These are phyloP conservation scores for Moxostoma hubbsi DNA, from an alignment of 2,797 vertebrate genomes.

Conservation along the genomic window DNA sequence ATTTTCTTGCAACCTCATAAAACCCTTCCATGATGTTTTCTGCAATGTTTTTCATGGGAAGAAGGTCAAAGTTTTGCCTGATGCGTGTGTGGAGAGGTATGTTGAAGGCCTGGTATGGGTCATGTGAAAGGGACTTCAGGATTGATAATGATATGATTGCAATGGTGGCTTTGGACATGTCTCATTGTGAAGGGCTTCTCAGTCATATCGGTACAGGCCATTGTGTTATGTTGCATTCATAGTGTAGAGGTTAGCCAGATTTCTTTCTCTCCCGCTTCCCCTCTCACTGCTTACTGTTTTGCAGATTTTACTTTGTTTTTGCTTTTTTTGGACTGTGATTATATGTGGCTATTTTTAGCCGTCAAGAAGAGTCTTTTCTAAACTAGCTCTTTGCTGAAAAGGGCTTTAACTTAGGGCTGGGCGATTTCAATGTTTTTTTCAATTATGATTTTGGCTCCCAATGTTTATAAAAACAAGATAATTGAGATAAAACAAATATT, in stretches of 20 bases:
- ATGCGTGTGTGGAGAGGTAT: background rate
- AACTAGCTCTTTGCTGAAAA: constrained; percentile 39
- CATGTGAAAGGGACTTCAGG: too few species aligned
- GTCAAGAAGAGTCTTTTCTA: constrained; percentile 47
- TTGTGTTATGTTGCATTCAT: constrained; percentile 25
- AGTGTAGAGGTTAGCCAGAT: constrained; percentile 15
- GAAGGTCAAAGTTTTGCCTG: background rate
- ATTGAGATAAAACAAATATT: too few species aligned
- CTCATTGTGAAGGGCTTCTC: background rate
- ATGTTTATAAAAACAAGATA: too few species aligned
- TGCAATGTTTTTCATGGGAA: background rate
- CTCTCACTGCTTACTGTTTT: constrained; percentile 36
- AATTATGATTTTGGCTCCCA: too few species aligned
- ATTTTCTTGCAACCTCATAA: background rate
- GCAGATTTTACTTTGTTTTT: constrained; percentile 20
- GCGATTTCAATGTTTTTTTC: too few species aligned
- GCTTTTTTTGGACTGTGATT: constrained; percentile 51
- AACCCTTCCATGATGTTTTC: too few species aligned
- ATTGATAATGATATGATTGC: background rate
- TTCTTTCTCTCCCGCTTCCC: constrained; percentile 19
- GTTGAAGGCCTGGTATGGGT: background rate
- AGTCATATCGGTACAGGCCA: constrained; percentile 12
- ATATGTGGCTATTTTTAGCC: constrained; percentile 43
- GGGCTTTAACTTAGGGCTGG: background rate
- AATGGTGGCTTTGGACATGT: background rate